Conservation (phyloP, 2,113 vertebrate species). For the Rhinichthys klamathensis region DNA sequence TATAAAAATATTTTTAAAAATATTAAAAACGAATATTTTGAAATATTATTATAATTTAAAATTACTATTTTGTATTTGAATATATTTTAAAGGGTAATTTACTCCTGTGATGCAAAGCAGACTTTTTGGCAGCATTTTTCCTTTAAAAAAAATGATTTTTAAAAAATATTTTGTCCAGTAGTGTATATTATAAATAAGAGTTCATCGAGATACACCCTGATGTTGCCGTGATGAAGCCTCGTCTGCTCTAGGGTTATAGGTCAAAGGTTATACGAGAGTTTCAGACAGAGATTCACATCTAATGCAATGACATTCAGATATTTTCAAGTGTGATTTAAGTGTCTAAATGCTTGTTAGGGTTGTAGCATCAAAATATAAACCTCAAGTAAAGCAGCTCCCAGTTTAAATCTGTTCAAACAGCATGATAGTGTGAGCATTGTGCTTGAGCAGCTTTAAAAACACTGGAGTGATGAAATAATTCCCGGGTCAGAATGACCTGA, state of each 20-base stretch:
- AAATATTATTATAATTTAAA: too few species aligned
- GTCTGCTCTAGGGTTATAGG: neutral
- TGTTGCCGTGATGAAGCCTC: neutral
- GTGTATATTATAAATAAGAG: too few species aligned
- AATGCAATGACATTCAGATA: neutral
- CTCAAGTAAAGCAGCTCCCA: neutral
- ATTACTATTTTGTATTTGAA: too few species aligned
- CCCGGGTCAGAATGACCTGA: slow-evolving; percentile 60
- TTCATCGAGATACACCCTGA: too few species aligned
- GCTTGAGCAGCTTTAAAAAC: neutral
- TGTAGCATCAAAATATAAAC: neutral
- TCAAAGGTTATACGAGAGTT: neutral
- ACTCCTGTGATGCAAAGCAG: too few species aligned
- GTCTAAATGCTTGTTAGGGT: neutral
- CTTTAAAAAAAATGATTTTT: too few species aligned
- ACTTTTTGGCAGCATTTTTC: too few species aligned
- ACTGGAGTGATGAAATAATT: neutral
- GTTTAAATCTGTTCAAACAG: neutral
- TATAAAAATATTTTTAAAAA: too few species aligned
- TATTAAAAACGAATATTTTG: too few species aligned
- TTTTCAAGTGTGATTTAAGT: neutral
- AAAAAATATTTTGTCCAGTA: too few species aligned
- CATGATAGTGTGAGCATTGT: neutral
- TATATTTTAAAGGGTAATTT: too few species aligned
- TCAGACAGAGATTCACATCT: neutral